A percentile compares a stretch with the other conserved stretches of the same genome.
Evolutionary conservation across 2,888 invertebrate species (phyloP).

Genomic region (Stenolophus ochropezus): DNA sequence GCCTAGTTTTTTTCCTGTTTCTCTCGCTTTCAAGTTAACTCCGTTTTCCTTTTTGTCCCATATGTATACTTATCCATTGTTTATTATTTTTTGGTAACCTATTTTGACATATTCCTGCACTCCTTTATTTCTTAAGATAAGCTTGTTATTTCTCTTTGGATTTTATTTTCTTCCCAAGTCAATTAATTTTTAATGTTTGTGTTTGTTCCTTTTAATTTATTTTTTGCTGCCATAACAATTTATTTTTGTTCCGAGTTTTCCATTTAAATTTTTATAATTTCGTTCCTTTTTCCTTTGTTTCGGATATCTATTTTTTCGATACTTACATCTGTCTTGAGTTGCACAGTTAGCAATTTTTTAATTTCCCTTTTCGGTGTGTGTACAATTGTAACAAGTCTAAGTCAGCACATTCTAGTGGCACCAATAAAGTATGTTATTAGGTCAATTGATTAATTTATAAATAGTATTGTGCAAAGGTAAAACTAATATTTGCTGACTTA

Average conservation of each 20-base stretch:
- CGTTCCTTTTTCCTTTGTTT: not conserved
- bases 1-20: not conserved
- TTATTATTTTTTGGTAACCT: not conserved
- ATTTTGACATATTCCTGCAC: not conserved
- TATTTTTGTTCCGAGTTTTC: not conserved
- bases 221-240: not conserved
- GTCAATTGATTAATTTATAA: no score
- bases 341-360: not conserved
- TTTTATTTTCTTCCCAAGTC: not conserved
- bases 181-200: not conserved
- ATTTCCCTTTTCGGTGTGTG: not conserved
- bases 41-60: no score
- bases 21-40: no score
- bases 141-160: not conserved
- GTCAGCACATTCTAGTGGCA: no score
- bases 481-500: no score
- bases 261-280: not conserved
- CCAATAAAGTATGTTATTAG: no score
- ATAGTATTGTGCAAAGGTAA: no score
- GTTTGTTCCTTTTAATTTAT: not conserved
- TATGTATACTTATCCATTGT: no score
- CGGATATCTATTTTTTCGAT: not conserved
- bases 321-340: not conserved
- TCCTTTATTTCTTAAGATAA: not conserved
- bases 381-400: no score